These are phyloP conservation scores for Fabriciana adippe DNA, from an alignment of 2,888 invertebrate species.

Conservation along the genomic window DNA sequence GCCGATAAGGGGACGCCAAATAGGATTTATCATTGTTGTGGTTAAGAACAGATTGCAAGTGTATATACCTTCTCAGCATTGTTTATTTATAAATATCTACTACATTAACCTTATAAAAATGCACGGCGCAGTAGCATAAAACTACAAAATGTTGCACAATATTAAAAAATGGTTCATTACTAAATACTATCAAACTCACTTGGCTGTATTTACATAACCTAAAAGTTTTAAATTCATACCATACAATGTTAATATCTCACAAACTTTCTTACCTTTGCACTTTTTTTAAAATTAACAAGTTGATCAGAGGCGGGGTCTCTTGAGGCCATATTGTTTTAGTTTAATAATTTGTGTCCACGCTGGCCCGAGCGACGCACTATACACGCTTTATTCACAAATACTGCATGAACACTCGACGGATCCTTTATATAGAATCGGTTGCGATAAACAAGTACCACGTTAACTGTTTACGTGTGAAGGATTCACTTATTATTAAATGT, in stretches of 20 bases:
- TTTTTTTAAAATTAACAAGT: slow-evolving; percentile 83
- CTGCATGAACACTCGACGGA: slow-evolving; percentile 43
- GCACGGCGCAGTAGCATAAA: too few species aligned
- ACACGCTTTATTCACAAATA: slow-evolving; percentile 63
- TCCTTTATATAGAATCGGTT: slow-evolving; percentile 63
- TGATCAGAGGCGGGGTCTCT: slow-evolving; percentile 85
- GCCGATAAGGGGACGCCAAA: too few species aligned
- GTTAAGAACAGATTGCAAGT: too few species aligned
- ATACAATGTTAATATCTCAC: background rate
- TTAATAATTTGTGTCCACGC: slow-evolving; percentile 7
- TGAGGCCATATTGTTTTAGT: slow-evolving; percentile 61
- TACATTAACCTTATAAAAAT: too few species aligned
- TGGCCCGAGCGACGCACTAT: slow-evolving; percentile 60
- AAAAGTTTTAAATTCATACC: slow-evolving; percentile 55
- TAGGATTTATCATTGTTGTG: too few species aligned
- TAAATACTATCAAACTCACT: too few species aligned
- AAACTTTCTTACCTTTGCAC: slow-evolving; percentile 77
- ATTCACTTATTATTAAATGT: slow-evolving; percentile 13
- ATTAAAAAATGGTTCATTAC: too few species aligned
- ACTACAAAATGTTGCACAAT: too few species aligned
- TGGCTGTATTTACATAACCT: too few species aligned
- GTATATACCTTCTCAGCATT: too few species aligned
- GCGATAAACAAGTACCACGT: slow-evolving; percentile 58
- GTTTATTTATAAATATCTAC: too few species aligned
- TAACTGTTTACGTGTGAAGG: slow-evolving; percentile 14